A percentile compares a stretch with the other conserved stretches of the same genome.
Conservation (phyloP, 2,888 invertebrate genomes). For the Macrostomum cliftonense region DNA sequence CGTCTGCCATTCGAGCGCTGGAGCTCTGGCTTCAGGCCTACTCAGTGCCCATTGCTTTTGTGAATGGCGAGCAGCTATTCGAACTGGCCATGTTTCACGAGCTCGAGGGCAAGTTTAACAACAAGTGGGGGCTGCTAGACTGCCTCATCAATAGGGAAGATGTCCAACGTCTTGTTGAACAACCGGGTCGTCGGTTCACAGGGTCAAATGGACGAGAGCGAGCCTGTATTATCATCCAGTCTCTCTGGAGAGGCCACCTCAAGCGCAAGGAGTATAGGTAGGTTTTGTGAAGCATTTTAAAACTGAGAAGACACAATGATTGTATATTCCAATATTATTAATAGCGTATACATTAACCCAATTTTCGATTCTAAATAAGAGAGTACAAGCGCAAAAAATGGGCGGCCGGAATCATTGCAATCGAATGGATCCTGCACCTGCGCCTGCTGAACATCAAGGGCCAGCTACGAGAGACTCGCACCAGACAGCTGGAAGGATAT, state of each 20-base stretch:
- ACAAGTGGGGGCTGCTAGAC: constrained; percentile 23
- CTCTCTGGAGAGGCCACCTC: constrained; percentile 21
- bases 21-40: constrained; percentile 21
- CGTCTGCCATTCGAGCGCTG: neutral
- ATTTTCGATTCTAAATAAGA: too few species aligned
- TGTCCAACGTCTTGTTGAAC: constrained; percentile 14
- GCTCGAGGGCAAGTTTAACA: constrained; percentile 24
- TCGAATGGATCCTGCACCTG: constrained; percentile 35
- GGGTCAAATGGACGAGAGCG: constrained; percentile 24
- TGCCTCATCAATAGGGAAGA: constrained; percentile 33
- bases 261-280: constrained; percentile 6
- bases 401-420: constrained; percentile 35
- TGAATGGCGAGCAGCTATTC: constrained; percentile 33
- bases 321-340: too few species aligned
- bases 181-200: constrained; percentile 24
- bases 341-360: too few species aligned
- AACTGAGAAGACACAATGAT: too few species aligned
- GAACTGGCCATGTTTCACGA: constrained; percentile 32
- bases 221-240: constrained; percentile 32
- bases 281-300: neutral
- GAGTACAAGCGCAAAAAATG: constrained; percentile 32
- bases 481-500: constrained; percentile 26
- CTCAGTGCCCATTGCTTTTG: constrained; percentile 31
- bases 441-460: constrained; percentile 30
- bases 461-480: constrained; percentile 23